Evolutionary conservation across 2,888 invertebrate genomes (phyloP).

Genomic region (Sycophila texana): DNA sequence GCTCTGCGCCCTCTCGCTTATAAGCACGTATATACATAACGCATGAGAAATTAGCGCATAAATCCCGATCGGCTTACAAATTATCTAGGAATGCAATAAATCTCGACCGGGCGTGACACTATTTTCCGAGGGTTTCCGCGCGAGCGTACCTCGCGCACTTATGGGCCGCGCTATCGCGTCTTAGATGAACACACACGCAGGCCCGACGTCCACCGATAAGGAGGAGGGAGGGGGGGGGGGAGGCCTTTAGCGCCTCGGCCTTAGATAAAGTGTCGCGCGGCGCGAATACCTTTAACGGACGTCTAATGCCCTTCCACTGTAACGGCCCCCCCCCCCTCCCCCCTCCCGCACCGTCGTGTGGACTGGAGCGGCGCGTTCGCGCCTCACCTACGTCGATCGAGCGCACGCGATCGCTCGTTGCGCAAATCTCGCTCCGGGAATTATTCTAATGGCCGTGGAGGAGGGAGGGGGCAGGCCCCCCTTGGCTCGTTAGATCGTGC

Average conservation of each 20-base stretch:
- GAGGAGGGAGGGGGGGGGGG: no score
- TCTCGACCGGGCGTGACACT: slow-evolving; percentile 16
- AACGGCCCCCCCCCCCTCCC: slow-evolving; percentile 10
- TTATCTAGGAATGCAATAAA: slow-evolving; percentile 48
- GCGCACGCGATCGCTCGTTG: slow-evolving; percentile 36
- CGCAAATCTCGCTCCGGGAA: slow-evolving; percentile 40
- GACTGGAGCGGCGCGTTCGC: background rate
- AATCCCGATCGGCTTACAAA: slow-evolving; percentile 9
- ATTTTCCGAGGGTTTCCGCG: slow-evolving; percentile 25
- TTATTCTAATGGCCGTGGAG: slow-evolving; percentile 47
- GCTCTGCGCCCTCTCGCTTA: no score
- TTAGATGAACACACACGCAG: background rate
- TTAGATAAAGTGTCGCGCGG: slow-evolving; percentile 36
- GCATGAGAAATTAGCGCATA: no score
- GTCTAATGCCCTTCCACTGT: slow-evolving; percentile 25
- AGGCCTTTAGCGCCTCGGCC: slow-evolving; percentile 35
- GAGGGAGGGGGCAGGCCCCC: background rate
- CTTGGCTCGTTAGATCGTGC: slow-evolving; percentile 39
- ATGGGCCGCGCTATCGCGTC: background rate
- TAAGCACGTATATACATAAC: no score
- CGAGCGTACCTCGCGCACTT: background rate
- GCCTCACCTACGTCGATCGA: background rate
- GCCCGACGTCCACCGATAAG: no score
- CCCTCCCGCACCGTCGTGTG: background rate
- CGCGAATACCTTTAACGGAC: slow-evolving; percentile 8